Evolutionary conservation across 2,113 vertebrate genomes (phyloP), one percentile per base, ranked within the genome.

Genomic region (Fulica atra): DNA sequence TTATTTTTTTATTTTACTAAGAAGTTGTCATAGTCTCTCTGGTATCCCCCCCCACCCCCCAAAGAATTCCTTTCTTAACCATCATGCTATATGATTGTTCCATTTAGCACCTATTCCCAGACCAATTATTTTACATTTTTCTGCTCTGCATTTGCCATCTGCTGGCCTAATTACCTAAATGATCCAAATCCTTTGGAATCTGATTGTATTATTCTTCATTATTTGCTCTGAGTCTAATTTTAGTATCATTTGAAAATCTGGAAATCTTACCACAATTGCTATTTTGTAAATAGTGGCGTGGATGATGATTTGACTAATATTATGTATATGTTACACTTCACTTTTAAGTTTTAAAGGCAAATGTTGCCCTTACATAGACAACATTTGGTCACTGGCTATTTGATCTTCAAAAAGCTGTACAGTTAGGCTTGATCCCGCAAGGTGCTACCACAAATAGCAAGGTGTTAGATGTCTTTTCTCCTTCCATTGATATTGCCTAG

Each of bases 91-190:
- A 28, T 38, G 29, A 87, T 76, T 80, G 53, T 93, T 86, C 86
- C 17, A 57, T 77, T 81, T 85, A 86, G 36, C 51, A 81, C 20
- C 6, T 86, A 89, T 79, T 95, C n/a, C 26, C 73, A 56, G 86
- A 64, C 20, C 71, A 64, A 84, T 86, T 86, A 72, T 94, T 78
- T 77, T 68, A 90, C 57, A 44, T 89, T 98, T 97, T 96, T 81
- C 82, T 92, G 5, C 33, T 28, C 54, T 66, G 77, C 87, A 64
- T 83, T 94, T 96, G 60, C 92, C 95, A 95, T 98, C 97, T 98
- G 95, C 12, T 51, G 91, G 70, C 83, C 92, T 95, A 96, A 94
- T 98, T 91, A 51, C 56, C 87, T 91, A 97, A 94, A 93, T 96
- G 80, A 94, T 90, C 92, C 71, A 85, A 81, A 84, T 95, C 76